Evolutionary conservation across 2,888 invertebrate species (phyloP), one percentile per base, ranked within the genome.

Genomic region (Barypeithes pellucidus): DNA sequence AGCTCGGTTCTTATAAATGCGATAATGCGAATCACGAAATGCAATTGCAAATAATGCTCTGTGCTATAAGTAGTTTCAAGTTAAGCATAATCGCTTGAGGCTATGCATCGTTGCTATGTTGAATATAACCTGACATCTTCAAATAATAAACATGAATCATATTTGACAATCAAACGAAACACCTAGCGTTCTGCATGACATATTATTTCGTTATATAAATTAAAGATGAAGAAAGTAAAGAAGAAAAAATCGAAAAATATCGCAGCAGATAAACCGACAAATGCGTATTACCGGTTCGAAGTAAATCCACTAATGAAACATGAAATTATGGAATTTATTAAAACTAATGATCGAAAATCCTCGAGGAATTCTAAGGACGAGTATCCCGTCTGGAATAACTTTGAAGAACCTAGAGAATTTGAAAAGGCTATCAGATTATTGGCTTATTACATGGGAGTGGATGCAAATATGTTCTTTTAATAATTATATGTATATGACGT

Each of bases 291-390:
- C 41, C 66, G 76, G 22, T 77, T 78, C 47, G 75, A 67, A 39
- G 78, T 78, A 14, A 78, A 77, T 60, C 78, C 78, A 3, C 45
- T 75, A 39, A 78, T 77, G 29, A 78, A 77, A 45, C 71, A 77
- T 14, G 78, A 78, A 69, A 61, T 78, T 12, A 67, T 78, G 52
- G 76, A 77, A 57, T 72, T 77, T 11, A 62, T 78, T 16, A 75
- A 76, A 57, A 75, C 74, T 8, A 71, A 73, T 3, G 73, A 73
- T 14, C 18, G 12, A 11, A 78, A 75, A 33, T 65, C n/a, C 8
- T 45, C 67, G n/a, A 16, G 54, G 9, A 75, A 68, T 29, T 20
- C 59, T 41, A 75, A 73, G 29, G 65, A 75, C 33, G 45, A 69
- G 12, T 68, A 69, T 47, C 65, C 24, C 29, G 45, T 29, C 24